A percentile compares a stretch with the other conserved stretches of the same genome.
Conservation (phyloP, 1,140 invertebrate genomes). For the Drosophila orosa region DNA sequence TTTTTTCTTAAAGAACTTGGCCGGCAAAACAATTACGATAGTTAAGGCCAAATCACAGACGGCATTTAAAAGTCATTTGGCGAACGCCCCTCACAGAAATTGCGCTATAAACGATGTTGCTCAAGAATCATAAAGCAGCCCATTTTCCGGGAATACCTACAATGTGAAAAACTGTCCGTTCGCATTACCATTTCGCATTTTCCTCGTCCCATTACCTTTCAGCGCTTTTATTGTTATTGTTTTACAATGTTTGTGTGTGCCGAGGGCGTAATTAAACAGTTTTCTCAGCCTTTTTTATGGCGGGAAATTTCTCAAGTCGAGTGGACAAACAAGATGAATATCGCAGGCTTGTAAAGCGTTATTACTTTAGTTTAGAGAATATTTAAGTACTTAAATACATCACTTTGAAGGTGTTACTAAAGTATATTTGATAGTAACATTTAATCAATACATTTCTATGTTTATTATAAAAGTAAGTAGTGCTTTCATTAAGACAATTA, state of each 20-base stretch:
- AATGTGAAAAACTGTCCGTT: slow-evolving; percentile 36
- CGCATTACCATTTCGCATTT: slow-evolving; percentile 35
- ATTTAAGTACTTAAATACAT: slow-evolving; percentile 3
- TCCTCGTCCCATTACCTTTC: slow-evolving; percentile 34
- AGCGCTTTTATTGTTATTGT: slow-evolving; percentile 68
- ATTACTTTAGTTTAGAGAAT: not conserved
- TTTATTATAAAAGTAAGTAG: not conserved
- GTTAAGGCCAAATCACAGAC: slow-evolving; percentile 53
- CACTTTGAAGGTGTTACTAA: not conserved
- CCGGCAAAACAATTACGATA: slow-evolving; percentile 41
- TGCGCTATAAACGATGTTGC: slow-evolving; percentile 60
- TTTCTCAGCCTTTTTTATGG: slow-evolving; percentile 64
- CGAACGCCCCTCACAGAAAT: slow-evolving; percentile 68
- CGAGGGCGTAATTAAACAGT: slow-evolving; percentile 67
- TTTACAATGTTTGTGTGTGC: slow-evolving; percentile 73
- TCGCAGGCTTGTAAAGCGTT: slow-evolving; percentile 7
- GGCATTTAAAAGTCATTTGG: slow-evolving; percentile 81
- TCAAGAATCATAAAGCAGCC: slow-evolving; percentile 62
- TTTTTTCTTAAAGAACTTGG: slow-evolving; percentile 36
- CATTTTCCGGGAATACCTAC: slow-evolving; percentile 43
- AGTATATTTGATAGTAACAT: not conserved
- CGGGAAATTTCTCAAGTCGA: slow-evolving; percentile 66
- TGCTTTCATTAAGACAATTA: not conserved
- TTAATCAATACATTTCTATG: not conserved
- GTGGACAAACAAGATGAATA: slow-evolving; percentile 24